Evolutionary conservation across 2,113 vertebrate genomes (phyloP), one percentile per base, ranked within the genome.

Genomic region (Lanius collurio): DNA sequence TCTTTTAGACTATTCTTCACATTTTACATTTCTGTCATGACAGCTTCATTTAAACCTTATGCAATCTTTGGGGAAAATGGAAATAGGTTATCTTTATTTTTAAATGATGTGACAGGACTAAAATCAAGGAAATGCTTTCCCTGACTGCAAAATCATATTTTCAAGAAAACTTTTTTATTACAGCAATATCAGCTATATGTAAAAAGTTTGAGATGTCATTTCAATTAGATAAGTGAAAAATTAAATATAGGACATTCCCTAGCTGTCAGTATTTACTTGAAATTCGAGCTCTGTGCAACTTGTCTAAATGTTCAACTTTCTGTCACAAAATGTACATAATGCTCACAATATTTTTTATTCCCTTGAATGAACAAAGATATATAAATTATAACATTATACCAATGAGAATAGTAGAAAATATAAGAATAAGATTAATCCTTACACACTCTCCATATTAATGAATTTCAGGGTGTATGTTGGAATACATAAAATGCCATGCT

Each of bases 71-170:
- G 76, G 77, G 90, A 68, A 94, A 96, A 97, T 95, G 57, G 91
- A 97, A 97, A 92, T 46, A 91, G 75, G 71, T 84, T 92, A 96
- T 96, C 86, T 95, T 96, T 97, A 90, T 83, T 94, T 95, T 90
- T 89, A 94, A 97, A 94, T 39, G 28, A 94, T 87, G 63, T 94
- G 97, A 96, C 97, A 96, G 94, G 73, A 87, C 63, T 81, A 83
- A 96, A 97, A 93, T 84, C 73, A 89, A 89, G 56, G 23, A 95
- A 93, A 95, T 95, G 49, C 15, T 41, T 95, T 96, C 33, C 28
- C 56, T 91, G 70, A 83, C 70, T 91, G 24, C 42, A 96, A 93
- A 97, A 94, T 70, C 23, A 31, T 81, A 87, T 94, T 97, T 97
- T 79, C 56, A 80, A 93, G 73, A 46, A 88, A 87, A 53, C 39